phyloP scores from a whole-genome alignment of 2,888 invertebrate species.

The Pseudococcus longispinus region DNA sequence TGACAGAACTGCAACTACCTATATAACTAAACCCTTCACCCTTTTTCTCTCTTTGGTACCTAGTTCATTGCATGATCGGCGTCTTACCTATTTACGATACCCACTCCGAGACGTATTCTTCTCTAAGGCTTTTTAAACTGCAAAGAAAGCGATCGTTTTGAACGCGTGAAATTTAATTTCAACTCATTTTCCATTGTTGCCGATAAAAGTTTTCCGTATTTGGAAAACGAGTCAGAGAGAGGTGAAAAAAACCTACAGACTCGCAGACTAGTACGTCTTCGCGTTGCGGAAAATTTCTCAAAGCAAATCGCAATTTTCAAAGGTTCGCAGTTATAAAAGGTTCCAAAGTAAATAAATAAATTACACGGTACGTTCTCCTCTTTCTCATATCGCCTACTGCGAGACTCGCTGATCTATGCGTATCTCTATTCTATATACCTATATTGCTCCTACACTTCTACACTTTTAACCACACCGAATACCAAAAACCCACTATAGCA shows the following conservation, averaged over 20 bases:
- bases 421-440: neutral
- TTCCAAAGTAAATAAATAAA: conserved; percentile 40
- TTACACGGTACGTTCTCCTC: neutral
- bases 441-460: neutral
- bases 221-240: neutral
- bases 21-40: neutral
- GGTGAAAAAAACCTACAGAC: neutral
- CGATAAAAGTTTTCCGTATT: conserved; percentile 23
- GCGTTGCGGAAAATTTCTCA: neutral
- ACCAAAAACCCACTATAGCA: neutral
- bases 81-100: neutral
- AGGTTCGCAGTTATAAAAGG: conserved; percentile 10
- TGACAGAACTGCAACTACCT: neutral
- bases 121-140: neutral
- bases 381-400: neutral
- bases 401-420: neutral
- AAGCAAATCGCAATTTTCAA: conserved; percentile 6
- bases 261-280: neutral
- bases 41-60: neutral
- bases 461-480: neutral
- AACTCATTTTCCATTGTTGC: conserved; percentile 8
- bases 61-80: neutral
- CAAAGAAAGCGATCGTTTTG: conserved; percentile 32
- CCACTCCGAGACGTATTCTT: neutral
- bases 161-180: conserved; percentile 33